A percentile compares a stretch with the other conserved stretches of the same genome.
Conservation (phyloP, 2,113 vertebrate species). For the Columba livia region DNA sequence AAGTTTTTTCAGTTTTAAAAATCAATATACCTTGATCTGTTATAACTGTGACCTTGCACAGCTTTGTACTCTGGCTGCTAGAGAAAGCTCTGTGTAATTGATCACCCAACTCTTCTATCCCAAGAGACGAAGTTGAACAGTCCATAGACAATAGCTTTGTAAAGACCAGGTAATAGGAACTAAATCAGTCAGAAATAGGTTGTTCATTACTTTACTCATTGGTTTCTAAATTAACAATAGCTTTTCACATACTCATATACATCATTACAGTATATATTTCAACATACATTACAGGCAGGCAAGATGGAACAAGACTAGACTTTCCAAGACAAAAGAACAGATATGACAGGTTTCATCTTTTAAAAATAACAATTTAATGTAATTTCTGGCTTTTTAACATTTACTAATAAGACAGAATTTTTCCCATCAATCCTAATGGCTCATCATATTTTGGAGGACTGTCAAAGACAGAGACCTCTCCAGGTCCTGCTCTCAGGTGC, state of each 20-base stretch:
- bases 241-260: neutral
- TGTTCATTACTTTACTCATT: neutral
- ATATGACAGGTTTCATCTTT: neutral
- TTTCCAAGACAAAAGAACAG: neutral
- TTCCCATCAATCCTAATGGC: neutral
- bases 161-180: neutral
- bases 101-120: neutral
- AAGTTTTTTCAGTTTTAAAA: neutral
- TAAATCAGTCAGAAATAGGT: neutral
- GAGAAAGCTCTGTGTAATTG: neutral
- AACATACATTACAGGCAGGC: neutral
- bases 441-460: neutral
- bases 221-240: neutral
- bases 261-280: neutral
- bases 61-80: neutral
- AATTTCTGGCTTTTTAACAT: neutral
- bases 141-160: neutral
- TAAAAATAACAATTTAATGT: neutral
- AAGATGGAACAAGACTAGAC: neutral
- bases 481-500: fast-evolving
- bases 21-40: neutral
- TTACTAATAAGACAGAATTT: neutral
- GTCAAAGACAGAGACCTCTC: neutral
- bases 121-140: fast-evolving
- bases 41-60: neutral